phyloP scores from a whole-genome alignment of 2,113 vertebrate species.

The Amphilophus citrinellus region DNA sequence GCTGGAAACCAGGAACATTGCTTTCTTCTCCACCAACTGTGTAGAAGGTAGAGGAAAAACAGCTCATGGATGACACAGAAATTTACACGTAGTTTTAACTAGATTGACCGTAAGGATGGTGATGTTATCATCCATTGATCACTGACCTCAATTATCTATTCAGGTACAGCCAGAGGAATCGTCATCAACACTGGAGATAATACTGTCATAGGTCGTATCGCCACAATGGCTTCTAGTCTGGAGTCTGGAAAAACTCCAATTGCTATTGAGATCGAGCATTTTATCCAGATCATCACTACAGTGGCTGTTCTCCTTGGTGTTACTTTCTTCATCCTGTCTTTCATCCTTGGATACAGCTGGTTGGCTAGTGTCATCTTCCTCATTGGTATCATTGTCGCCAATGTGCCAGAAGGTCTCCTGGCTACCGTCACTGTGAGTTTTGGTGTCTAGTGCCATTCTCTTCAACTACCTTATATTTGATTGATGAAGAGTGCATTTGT shows the following conservation, averaged over 20 bases:
- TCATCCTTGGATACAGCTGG: fast-evolving
- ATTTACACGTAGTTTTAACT: neutral
- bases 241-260: slow-evolving; percentile 91
- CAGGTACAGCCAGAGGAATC: neutral
- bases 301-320: slow-evolving; percentile 94
- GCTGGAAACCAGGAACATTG: slow-evolving; percentile 93
- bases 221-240: slow-evolving; percentile 88
- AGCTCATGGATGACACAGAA: neutral
- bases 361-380: fast-evolving
- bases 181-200: neutral
- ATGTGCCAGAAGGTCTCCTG: neutral
- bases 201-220: slow-evolving; percentile 93
- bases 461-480: neutral
- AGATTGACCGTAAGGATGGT: neutral
- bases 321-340: slow-evolving; percentile 83
- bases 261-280: slow-evolving; percentile 93
- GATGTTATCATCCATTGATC: neutral
- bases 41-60: slow-evolving; percentile 88
- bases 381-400: neutral
- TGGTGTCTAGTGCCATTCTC: neutral
- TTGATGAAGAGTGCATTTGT: neutral
- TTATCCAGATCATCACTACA: slow-evolving; percentile 66
- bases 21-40: slow-evolving; percentile 97
- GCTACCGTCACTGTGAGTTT: neutral
- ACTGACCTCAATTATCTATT: slow-evolving; percentile 24